phyloP scores from a whole-genome alignment of 2,797 vertebrate genomes.

The Tachyglossus aculeatus region DNA sequence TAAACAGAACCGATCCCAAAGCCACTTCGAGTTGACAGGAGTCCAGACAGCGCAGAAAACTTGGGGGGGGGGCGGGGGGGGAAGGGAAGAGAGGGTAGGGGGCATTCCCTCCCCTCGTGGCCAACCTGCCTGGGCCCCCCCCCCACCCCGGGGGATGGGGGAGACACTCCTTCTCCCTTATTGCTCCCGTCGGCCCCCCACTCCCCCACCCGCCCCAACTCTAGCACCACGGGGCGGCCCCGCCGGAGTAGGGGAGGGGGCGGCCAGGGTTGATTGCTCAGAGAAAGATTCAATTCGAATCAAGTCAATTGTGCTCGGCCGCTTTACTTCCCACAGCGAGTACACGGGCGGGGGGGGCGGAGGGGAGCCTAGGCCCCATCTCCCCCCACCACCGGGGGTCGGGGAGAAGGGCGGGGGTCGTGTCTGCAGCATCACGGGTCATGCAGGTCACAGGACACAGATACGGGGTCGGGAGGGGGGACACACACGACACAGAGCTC shows the following conservation, averaged over 20 bases:
- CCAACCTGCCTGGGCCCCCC: no score
- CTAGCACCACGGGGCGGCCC: slow-evolving; percentile 60
- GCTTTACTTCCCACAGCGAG: slow-evolving; percentile 68
- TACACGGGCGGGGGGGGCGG: slow-evolving; percentile 60
- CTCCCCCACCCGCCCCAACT: slow-evolving; percentile 44
- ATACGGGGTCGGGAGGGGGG: slow-evolving; percentile 41
- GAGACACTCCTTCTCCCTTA: slow-evolving; percentile 41
- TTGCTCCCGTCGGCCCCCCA: slow-evolving; percentile 49
- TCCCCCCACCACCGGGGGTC: slow-evolving; percentile 34
- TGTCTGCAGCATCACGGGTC: slow-evolving; percentile 70
- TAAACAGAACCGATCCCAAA: slow-evolving; percentile 83
- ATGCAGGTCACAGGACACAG: slow-evolving; percentile 60
- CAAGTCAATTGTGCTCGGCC: slow-evolving; percentile 67
- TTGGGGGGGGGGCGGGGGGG: slow-evolving; percentile 71
- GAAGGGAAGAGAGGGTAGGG: slow-evolving; percentile 69
- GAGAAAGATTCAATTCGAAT: slow-evolving; percentile 67
- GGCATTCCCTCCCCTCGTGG: neutral
- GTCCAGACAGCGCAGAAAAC: slow-evolving; percentile 87
- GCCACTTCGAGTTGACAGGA: slow-evolving; percentile 69
- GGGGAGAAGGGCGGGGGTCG: slow-evolving; percentile 59
- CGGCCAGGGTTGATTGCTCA: slow-evolving; percentile 60
- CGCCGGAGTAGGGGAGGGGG: slow-evolving; percentile 6
- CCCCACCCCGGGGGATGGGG: no score
- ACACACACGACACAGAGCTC: slow-evolving; percentile 57
- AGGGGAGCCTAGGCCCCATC: slow-evolving; percentile 34